phyloP scores from a whole-genome alignment of 2,888 invertebrate genomes.

The Protonemura montana region DNA sequence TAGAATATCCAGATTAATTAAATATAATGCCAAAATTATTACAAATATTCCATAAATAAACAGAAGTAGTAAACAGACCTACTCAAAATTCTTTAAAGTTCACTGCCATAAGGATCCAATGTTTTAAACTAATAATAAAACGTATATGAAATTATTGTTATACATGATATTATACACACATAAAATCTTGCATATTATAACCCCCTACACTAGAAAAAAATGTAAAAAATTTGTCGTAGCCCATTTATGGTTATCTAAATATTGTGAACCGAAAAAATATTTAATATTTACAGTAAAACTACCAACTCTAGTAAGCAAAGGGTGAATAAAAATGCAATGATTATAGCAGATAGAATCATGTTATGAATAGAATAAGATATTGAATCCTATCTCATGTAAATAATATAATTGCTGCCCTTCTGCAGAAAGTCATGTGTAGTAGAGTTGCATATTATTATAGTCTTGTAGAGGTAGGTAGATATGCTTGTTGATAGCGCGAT shows the following conservation, averaged over 20 bases:
- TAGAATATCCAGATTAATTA: neutral
- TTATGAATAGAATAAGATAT: neutral
- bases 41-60: neutral
- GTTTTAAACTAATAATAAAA: neutral
- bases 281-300: neutral
- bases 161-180: neutral
- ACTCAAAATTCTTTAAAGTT: neutral
- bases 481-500: neutral
- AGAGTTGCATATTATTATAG: neutral
- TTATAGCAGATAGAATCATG: neutral
- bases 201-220: neutral
- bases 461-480: neutral
- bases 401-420: neutral
- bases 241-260: neutral
- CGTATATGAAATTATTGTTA: neutral
- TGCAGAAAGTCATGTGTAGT: neutral
- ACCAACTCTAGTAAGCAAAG: neutral
- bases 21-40: neutral
- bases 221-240: neutral
- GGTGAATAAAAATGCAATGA: neutral
- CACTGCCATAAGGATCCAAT: slow-evolving; percentile 7
- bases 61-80: neutral
- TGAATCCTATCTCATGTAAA: neutral
- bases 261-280: neutral
- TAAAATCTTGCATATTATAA: neutral